Evolutionary conservation across 2,797 vertebrate species (phyloP), one percentile per base, ranked within the genome.

Genomic region (Poecile montanus): DNA sequence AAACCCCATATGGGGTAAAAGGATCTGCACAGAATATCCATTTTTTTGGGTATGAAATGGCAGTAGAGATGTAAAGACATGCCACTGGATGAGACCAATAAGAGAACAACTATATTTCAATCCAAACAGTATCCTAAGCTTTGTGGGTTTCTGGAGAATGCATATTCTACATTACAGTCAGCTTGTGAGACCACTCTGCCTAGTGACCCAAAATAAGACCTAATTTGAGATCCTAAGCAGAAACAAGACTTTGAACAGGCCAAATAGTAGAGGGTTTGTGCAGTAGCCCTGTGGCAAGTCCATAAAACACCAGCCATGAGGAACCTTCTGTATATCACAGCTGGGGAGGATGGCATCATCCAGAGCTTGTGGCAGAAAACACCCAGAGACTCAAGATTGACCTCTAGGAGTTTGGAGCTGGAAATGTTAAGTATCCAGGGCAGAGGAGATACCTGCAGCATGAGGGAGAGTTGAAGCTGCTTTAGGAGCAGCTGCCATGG

Each of bases 321-420:
- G 58, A 81, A 58, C 3, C 1, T 44, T 5, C 18, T 51, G 15
- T 44, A 4, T 16, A 27, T 18, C 13, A 42, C 23, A 34, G 15
- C 20, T 44, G 27, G 1, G 22, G 7, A 38, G 6, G 18, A 14
- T 14, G 13, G 4, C 3, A 5, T 26, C 8, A 42, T 23, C 32
- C 48, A 40, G 54, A 65, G 9, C 45, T 18, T 74, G 26, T 50
- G 65, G 10, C 23, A 75, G 26, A 13, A 91, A 85, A 38, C 11
- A 47, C 8, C 4, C 29, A 58, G 34, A 38, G 8, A 50, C 7
- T 32, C 47, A 76, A 34, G 53, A 27, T 14, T 0, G 0, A 21
- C 13, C 20, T 42, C 7, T 34, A 54, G 16, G 25, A 18, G 27
- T 47, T 34, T 68, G 40, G 44, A 81, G 25, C 3, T 47, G 18